phyloP scores from a whole-genome alignment of 2,113 vertebrate species.

The Perccottus glenii region DNA sequence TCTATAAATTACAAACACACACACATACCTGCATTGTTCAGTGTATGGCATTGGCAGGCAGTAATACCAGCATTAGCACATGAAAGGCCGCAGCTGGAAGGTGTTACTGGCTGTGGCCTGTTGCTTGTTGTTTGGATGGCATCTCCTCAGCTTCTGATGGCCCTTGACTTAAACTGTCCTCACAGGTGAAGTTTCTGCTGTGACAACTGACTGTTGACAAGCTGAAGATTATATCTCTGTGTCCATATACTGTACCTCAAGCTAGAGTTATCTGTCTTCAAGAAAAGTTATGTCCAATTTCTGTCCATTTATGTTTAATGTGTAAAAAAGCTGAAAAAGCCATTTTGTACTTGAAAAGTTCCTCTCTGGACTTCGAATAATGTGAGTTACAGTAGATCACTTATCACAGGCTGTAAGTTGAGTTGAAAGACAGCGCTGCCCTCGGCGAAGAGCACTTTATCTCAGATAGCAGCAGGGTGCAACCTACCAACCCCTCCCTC shows the following conservation, averaged over 20 bases:
- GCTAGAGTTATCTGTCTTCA: background rate
- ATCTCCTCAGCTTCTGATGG: conserved; percentile 42
- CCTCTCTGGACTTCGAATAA: conserved; percentile 31
- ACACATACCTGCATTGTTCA: conserved; percentile 27
- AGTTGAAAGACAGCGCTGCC: conserved; percentile 51
- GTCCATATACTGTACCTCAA: background rate
- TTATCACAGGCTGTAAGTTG: conserved; percentile 46
- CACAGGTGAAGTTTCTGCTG: conserved; percentile 1
- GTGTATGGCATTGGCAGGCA: conserved; percentile 51
- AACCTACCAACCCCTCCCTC: conserved; percentile 33
- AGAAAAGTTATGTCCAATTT: conserved; percentile 4
- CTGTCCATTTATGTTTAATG: conserved; percentile 9
- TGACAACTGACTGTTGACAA: no score
- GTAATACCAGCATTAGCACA: conserved; percentile 75
- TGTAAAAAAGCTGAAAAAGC: conserved; percentile 27
- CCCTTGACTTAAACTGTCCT: conserved; percentile 13
- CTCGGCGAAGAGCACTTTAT: conserved; percentile 53
- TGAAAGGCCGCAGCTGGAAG: conserved; percentile 74
- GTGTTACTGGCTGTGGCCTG: conserved; percentile 54
- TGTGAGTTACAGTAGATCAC: conserved; percentile 33
- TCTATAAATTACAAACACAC: conserved; percentile 5
- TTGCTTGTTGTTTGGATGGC: conserved; percentile 56
- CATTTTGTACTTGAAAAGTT: background rate
- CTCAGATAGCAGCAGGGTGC: conserved; percentile 60
- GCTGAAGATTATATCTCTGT: background rate